Conservation (phyloP, 2,888 invertebrate genomes). For the Eueremaeus valkanovi region DNA sequence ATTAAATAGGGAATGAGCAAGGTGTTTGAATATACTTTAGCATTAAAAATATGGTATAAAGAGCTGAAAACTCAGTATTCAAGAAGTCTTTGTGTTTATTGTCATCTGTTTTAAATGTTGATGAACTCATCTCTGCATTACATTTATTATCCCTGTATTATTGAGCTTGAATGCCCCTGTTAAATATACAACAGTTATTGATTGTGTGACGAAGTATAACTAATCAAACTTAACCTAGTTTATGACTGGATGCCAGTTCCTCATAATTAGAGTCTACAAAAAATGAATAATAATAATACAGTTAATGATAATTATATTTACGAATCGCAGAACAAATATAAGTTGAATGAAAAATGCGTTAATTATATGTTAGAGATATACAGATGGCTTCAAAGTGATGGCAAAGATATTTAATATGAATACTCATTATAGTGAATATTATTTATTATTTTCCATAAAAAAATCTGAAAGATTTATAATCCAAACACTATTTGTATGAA, state of each 20-base stretch:
- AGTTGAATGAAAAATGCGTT: not conserved
- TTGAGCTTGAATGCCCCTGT: too few relatives aligned
- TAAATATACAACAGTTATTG: too few relatives aligned
- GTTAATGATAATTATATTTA: not conserved
- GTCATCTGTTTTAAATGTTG: too few relatives aligned
- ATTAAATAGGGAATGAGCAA: too few relatives aligned
- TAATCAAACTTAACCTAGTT: not conserved
- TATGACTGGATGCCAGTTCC: not conserved
- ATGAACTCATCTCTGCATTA: too few relatives aligned
- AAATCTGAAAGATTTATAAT: not conserved
- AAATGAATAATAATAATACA: not conserved
- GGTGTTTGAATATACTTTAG: too few relatives aligned
- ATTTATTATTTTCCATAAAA: not conserved
- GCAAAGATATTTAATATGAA: not conserved
- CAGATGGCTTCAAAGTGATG: not conserved
- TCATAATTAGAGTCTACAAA: not conserved
- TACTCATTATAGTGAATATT: not conserved
- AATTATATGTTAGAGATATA: too few relatives aligned
- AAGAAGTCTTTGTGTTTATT: too few relatives aligned
- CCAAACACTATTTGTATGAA: not conserved
- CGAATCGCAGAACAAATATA: too few relatives aligned
- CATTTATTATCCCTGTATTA: too few relatives aligned
- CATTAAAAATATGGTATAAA: too few relatives aligned
- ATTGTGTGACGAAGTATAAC: not conserved
- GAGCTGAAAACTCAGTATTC: too few relatives aligned